Evolutionary conservation across 2,113 vertebrate species (phyloP), one percentile per base, ranked within the genome.

Genomic region (Nannospalax galili): DNA sequence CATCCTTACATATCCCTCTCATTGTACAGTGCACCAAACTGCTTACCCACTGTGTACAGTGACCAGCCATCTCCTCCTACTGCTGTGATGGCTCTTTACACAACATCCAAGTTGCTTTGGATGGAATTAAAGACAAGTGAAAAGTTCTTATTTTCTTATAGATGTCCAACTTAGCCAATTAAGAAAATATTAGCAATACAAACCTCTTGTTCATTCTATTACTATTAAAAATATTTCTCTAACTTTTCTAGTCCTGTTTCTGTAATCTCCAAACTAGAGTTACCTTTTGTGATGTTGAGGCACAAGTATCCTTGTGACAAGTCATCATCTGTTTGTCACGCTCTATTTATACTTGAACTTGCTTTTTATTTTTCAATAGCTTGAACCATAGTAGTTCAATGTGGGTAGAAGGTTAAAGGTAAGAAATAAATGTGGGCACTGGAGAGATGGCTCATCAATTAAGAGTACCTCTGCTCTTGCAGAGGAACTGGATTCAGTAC

Each of bases 351-450:
- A 10, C 92, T 97, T 72, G 89, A 98, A 94, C 84, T 96, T 97
- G 92, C 93, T 96, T 98, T 98, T 97, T 95, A 91, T 94, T 94
- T 96, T 52, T 86, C 78, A 97, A 40, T 97, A 92, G 95, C 92
- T 97, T 94, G 96, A 97, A 64, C 91, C 93, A 92, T 24, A 5
- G 86, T 89, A 97, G 84, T 91, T 95, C 94, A 70, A 40, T 96
- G 92, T 96, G 91, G 81, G 60, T 74, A 79, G 67, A 84, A 32
- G 84, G 52, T 90, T 96, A 82, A 85, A 77, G 89, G 78, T 87
- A 96, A 96, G 82, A 60, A 97, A 94, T 65, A 52, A 52, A 52
- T 52, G 48, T 35, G 28, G 81, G 62, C 37, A 62, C 40, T 65
- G 40, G 81, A 22, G 81, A 45, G 62, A 64, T 82, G 56, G 32